Evolutionary conservation across 2,113 vertebrate genomes (phyloP).

Genomic region (Carassius auratus): DNA sequence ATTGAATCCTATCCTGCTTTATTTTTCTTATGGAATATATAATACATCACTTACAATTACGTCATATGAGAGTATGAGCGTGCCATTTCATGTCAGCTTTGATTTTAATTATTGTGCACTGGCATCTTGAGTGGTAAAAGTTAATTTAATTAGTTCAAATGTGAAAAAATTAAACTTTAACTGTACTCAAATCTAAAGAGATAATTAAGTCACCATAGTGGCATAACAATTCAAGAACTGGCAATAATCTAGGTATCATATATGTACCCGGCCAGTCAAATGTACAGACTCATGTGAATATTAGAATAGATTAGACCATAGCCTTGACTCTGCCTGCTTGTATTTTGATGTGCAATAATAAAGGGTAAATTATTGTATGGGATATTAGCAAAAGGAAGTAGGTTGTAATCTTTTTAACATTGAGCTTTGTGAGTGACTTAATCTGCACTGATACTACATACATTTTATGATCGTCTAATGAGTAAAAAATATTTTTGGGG

Average conservation of each 20-base stretch:
- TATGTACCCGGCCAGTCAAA: not conserved
- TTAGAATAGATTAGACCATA: constrained; percentile 32
- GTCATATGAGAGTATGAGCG: not conserved
- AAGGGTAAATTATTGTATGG: constrained; percentile 18
- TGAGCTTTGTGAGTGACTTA: constrained; percentile 1
- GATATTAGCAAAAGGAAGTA: constrained; percentile 30
- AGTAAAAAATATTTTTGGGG: too few relatives aligned
- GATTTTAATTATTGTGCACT: not conserved
- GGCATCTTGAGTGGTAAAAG: not conserved
- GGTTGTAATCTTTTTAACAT: constrained; percentile 5
- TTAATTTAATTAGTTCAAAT: not conserved
- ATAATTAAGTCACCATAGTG: not conserved
- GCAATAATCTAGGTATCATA: not conserved
- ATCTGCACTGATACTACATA: constrained; percentile 24
- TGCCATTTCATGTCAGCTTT: not conserved
- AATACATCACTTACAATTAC: not conserved
- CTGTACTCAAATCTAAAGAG: not conserved
- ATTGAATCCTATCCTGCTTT: not conserved
- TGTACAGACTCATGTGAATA: constrained; percentile 24
- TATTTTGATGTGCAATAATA: constrained; percentile 25
- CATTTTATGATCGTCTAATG: not conserved
- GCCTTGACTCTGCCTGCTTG: constrained; percentile 18
- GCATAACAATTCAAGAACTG: not conserved
- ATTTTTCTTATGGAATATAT: not conserved
- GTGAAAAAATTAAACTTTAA: not conserved